Evolutionary conservation across 1,140 invertebrate genomes (phyloP).

Genomic region (Lamellibrachia luymesi): DNA sequence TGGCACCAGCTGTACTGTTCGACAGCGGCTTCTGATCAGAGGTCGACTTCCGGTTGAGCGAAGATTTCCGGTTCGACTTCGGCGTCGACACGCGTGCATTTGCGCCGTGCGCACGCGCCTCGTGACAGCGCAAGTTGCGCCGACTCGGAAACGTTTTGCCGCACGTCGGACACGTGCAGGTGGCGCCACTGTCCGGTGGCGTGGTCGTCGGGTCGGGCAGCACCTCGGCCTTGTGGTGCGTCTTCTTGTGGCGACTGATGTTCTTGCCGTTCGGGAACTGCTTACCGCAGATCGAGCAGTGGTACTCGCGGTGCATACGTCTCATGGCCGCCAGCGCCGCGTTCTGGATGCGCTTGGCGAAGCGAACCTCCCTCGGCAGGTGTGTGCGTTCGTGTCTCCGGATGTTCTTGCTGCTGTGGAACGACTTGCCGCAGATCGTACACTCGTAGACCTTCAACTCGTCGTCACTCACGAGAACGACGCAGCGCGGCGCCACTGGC

Average conservation of each 20-base stretch:
- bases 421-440: background rate
- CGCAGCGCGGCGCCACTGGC: background rate
- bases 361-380: background rate
- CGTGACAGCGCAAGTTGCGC: background rate
- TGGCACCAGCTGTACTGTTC: background rate
- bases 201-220: background rate
- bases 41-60: background rate
- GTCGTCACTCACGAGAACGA: background rate
- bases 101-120: background rate
- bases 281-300: background rate
- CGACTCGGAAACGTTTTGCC: background rate
- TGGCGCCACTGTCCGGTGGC: background rate
- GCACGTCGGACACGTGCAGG: background rate
- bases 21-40: background rate
- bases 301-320: background rate
- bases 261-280: background rate
- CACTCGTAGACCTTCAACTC: background rate
- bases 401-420: background rate
- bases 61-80: background rate
- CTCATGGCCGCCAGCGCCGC: background rate
- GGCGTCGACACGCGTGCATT: background rate
- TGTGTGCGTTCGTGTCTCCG: background rate
- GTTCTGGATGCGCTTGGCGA: background rate
- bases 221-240: background rate
- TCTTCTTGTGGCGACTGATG: background rate